phyloP scores from a whole-genome alignment of 37 sponge, comb jelly and placozoan species.

The Bolinopsis microptera region DNA sequence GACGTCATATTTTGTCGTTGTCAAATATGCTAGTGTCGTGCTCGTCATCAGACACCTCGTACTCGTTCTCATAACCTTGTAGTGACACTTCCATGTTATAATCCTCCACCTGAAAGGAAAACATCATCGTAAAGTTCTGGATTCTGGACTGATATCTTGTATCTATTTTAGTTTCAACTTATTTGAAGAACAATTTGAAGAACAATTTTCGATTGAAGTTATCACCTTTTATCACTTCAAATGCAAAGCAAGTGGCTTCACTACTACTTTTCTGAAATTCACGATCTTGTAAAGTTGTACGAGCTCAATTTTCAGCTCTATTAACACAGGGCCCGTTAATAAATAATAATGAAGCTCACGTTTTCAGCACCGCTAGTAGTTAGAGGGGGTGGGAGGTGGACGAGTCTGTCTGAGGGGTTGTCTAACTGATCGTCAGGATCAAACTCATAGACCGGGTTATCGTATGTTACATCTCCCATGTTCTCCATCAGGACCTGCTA shows the following conservation, averaged over 20 bases:
- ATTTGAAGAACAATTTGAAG: too few species aligned
- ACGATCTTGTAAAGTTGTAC: too few species aligned
- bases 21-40: neutral
- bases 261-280: too few species aligned
- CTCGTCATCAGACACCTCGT: neutral
- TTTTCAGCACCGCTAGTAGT: neutral
- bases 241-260: too few species aligned
- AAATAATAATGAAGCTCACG: too few species aligned
- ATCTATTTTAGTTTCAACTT: too few species aligned
- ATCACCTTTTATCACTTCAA: too few species aligned
- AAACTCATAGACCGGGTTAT: slow-evolving; percentile 5
- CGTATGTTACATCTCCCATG: slow-evolving; percentile 27
- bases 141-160: too few species aligned
- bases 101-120: neutral
- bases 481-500: neutral
- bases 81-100: neutral
- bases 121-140: too few species aligned
- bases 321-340: too few species aligned
- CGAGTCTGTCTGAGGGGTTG: neutral
- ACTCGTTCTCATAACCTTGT: neutral
- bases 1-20: neutral
- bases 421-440: neutral
- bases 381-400: neutral
- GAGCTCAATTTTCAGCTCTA: too few species aligned
- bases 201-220: too few species aligned